Evolutionary conservation across 2,888 invertebrate genomes (phyloP), one percentile per base, ranked within the genome.

Genomic region (Alcis repandata): DNA sequence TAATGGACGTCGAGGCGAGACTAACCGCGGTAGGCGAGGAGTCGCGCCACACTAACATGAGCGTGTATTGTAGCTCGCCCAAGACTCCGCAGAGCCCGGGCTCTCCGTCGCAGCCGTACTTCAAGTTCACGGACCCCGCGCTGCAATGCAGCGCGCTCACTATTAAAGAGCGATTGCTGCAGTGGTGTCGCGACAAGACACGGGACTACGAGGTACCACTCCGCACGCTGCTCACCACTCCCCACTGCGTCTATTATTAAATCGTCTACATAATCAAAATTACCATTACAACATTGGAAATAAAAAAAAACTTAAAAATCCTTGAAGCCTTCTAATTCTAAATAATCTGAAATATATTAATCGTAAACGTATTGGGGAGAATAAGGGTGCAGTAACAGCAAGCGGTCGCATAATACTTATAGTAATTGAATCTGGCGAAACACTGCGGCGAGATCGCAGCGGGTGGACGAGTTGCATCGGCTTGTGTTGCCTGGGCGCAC

Each of bases 161-260:
- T 94, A 98, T 98, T 94, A 99, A 99, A 96, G 98, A 99, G 91
- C 96, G 98, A 93, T 95, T 99, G 91, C 96, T 99, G 94, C 96
- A 97, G 93, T 99, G 99, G 99, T 98, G 98, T 95, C 97, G 98
- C 94, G 97, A 97, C 95, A 98, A 98, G 96, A 98, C 98, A 85
- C 96, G 97, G 95, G 98, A 98, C 95, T 99, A 99, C 94, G 97
- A 98, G 97, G 99, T 98, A 97, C 91, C 79, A 82, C 76, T 46
- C 65, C 71, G 69, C 68, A 63, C 78, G 59, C 72, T 70, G 64
- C 73, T 74, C 75, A 66, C 40, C 68, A 60, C 73, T 69, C 77
- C 79, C 77, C 79, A 77, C 71, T 79, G 76, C 81, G 79, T 73
- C 70, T 66, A 63, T 54, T 60, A 62, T 10, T 11, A 20, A 36